Percentiles rank a stretch among this genome's conserved stretches.
These are phyloP conservation scores for Lampropteryx suffumata DNA, from an alignment of 2,888 invertebrate genomes.

Conservation along the genomic window DNA sequence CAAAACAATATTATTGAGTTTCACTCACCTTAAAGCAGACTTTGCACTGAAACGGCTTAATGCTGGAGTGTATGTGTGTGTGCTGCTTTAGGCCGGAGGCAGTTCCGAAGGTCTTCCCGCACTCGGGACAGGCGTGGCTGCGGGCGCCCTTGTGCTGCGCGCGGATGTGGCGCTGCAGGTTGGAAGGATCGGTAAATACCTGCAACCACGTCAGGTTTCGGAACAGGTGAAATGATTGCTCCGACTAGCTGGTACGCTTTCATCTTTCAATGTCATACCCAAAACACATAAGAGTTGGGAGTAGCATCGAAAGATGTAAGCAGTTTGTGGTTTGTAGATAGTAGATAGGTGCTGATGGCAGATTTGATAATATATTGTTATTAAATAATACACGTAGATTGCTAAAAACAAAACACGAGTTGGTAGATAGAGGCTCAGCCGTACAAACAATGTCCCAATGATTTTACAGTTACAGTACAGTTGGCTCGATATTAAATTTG, in stretches of 20 bases:
- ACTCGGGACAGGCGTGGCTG: slow-evolving; percentile 98
- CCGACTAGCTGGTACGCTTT: slow-evolving; percentile 14
- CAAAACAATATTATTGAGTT: background rate
- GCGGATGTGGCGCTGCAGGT: slow-evolving; percentile 97
- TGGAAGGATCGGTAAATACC: slow-evolving; percentile 98
- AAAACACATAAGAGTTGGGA: background rate
- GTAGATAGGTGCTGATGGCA: background rate
- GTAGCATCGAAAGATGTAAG: slow-evolving; percentile 5
- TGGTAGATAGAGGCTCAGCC: too few species aligned
- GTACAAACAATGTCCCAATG: too few species aligned
- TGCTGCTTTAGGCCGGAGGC: slow-evolving; percentile 99
- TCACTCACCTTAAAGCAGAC: slow-evolving; percentile 93
- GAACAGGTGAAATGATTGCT: slow-evolving; percentile 51
- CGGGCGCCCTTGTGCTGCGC: slow-evolving; percentile 97
- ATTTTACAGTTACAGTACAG: too few species aligned
- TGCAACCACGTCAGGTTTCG: slow-evolving; percentile 85
- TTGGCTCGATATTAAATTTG: too few species aligned
- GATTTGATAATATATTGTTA: background rate
- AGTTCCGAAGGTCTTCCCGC: slow-evolving; percentile 99
- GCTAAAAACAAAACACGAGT: background rate
- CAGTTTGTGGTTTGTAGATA: slow-evolving; percentile 15
- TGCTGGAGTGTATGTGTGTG: slow-evolving; percentile 98
- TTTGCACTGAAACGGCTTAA: slow-evolving; percentile 98
- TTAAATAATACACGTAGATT: too few species aligned
- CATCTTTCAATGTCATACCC: slow-evolving; percentile 1